Evolutionary conservation across 2,888 invertebrate species (phyloP), one percentile per base, ranked within the genome.

Genomic region (Urechis unicinctus): DNA sequence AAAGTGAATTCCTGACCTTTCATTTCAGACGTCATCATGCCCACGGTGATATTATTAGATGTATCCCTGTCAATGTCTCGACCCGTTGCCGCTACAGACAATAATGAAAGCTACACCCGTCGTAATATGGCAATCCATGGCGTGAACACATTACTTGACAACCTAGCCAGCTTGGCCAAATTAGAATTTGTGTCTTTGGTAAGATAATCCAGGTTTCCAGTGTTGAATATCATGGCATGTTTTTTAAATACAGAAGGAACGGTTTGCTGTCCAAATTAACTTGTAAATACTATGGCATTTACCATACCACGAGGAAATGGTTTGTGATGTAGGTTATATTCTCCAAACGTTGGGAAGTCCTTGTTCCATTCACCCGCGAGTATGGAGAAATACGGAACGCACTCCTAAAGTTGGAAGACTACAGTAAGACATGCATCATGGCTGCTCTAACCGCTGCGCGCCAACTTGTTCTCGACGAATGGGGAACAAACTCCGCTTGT

Each of bases 291-390:
- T n/a, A n/a, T 43, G 6, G 21, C 24, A 21, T 30, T 30, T 21
- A 22, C 21, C 5, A 46, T 45, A 25, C 2, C 17, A 6, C 1
- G 5, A n/a, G 24, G 21, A 45, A 43, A 9, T 55, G n/a, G 28
- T 24, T 44, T 48, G 29, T 49, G 44, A 55, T 65, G 75, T 80
- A 60, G 83, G 71, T 79, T 48, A 66, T 74, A 2, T 80, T 76
- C 66, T 79, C 79, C 6, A 76, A 77, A 36, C 65, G 73, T 1
- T 79, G 74, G 68, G 77, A 80, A 56, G 69, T 73, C 31, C 60
- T 88, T 31, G 88, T 88, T 42, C 85, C 88, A 22, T 96, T 95
- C 70, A 94, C 94, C 0, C 82, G 94, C 56, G 94, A 95, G 68
- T 89, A 88, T 77, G 90, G 88, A 59, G 80, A 81, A 31, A 86